Base-by-base conservation (phyloP, 1,140 invertebrate species). In the Vollenhovia emeryi region DNA sequence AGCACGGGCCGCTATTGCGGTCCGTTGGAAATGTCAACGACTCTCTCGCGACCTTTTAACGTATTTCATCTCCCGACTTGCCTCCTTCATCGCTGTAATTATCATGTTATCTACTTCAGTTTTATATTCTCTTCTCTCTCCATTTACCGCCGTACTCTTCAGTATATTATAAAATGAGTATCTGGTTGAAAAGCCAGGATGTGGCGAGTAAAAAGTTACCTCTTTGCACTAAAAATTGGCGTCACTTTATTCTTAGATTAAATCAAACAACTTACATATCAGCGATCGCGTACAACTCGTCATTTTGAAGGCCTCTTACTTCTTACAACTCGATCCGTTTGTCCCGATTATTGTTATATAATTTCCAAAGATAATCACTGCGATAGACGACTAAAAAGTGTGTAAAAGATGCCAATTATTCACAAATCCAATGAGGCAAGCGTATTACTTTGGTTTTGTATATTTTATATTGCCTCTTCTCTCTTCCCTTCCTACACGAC, bases 21-120 rank as follows among this genome's bases (percentile, higher is more conserved):
- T 40, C 43, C 82, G 30, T 33, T 75, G 69, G 30, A 79, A 79
- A 79, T 71, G 48, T 57, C 48, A 57, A 71, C 30, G 76, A 52
- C 21, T 57, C 30, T 24, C 15, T 13, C 21, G 50, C 27, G 52
- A 82, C 18, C 36, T 71, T 73, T 45, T 57, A 55, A 59, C 66
- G 18, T n/a, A 24, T 55, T 48, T 62, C 18, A 43, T 73, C 59
- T 57, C 30, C 7, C 36, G 55, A 40, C 27, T 69, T 45, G 50
- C 45, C n/a, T 43, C 40, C 24, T 18, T 73, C 36, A 18, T 57
- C 30, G 21, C 7, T 4, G 1, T 71, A 80, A 57, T 45, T 57
- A 71, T 5, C 4, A 24, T 18, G 27, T 66, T 79, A 66, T 68
- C 43, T 50, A 50, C 30, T 78, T 66, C 24, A 43, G 18, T 40